phyloP scores from a whole-genome alignment of 2,888 invertebrate species.

The Epinotia brunnichana region DNA sequence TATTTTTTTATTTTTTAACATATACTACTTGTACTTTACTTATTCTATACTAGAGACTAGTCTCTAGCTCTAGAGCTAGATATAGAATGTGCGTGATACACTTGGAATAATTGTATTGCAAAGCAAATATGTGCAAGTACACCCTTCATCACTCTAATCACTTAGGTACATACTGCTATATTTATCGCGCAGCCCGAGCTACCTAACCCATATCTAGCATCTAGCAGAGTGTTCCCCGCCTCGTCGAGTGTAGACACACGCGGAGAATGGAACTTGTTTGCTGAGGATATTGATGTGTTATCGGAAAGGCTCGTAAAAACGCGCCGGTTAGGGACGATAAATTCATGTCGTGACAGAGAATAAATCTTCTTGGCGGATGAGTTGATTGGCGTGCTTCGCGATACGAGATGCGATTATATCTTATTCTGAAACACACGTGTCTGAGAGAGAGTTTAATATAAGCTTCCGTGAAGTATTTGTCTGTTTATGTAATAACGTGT shows the following conservation, averaged over 20 bases:
- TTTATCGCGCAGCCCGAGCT: not conserved
- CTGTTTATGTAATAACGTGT: too few species aligned
- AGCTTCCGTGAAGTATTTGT: not conserved
- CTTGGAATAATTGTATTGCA: not conserved
- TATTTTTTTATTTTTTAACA: too few species aligned
- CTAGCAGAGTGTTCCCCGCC: not conserved
- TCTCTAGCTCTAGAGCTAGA: too few species aligned
- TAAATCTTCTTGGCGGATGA: constrained; percentile 52
- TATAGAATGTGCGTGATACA: too few species aligned
- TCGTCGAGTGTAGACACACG: constrained; percentile 29
- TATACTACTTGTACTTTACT: too few species aligned
- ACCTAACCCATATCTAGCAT: not conserved
- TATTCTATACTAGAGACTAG: too few species aligned
- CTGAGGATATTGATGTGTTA: constrained; percentile 60
- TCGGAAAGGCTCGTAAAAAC: constrained; percentile 59
- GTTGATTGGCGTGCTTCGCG: constrained; percentile 39
- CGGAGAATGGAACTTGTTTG: constrained; percentile 50
- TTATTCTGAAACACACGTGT: constrained; percentile 18
- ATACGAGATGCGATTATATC: constrained; percentile 24
- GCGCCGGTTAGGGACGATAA: constrained; percentile 43
- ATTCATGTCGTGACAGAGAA: constrained; percentile 52
- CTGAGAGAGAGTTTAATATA: not conserved
- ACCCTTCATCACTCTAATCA: not conserved
- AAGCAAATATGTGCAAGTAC: not conserved
- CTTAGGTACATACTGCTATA: not conserved